A percentile compares a stretch with the other conserved stretches of the same genome.
Evolutionary conservation across 2,888 invertebrate genomes (phyloP).

Genomic region (Theretra japonica): DNA sequence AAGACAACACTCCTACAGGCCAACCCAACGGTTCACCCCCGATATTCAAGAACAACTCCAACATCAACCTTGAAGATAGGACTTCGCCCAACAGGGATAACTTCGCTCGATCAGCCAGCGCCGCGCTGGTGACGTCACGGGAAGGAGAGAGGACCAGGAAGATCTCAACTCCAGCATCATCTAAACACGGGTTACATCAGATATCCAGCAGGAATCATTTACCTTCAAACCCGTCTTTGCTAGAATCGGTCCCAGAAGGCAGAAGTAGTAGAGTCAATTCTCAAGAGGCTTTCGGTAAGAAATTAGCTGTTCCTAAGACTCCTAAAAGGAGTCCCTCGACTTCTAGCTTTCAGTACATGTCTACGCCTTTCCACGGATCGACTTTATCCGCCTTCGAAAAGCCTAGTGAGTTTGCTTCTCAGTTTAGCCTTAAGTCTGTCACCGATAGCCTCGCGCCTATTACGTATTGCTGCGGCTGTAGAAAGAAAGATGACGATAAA

Average conservation of each 20-base stretch:
- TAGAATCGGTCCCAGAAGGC: conserved; percentile 89
- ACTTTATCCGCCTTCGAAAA: conserved; percentile 91
- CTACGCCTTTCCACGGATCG: conserved; percentile 94
- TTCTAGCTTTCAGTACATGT: conserved; percentile 93
- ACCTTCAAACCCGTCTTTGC: conserved; percentile 86
- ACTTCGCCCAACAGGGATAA: conserved; percentile 49
- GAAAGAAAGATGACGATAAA: conserved; percentile 65
- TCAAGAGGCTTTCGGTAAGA: conserved; percentile 71
- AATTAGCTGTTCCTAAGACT: conserved; percentile 71
- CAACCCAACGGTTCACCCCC: conserved; percentile 71
- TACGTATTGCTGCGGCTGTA: conserved; percentile 70
- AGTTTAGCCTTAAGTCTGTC: conserved; percentile 89
- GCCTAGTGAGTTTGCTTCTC: conserved; percentile 91
- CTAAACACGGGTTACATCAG: conserved; percentile 82
- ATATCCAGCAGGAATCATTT: conserved; percentile 86
- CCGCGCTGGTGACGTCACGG: conserved; percentile 86
- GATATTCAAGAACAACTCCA: conserved; percentile 62
- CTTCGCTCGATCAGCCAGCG: conserved; percentile 89
- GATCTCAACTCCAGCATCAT: conserved; percentile 64
- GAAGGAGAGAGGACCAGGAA: conserved; percentile 66
- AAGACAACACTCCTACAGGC: conserved; percentile 57
- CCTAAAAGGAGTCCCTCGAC: conserved; percentile 90
- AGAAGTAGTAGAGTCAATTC: conserved; percentile 69
- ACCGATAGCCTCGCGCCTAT: conserved; percentile 83
- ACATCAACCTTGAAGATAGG: conserved; percentile 56